phyloP scores from a whole-genome alignment of 2,888 invertebrate genomes.

The Cryptus viduatorius region DNA sequence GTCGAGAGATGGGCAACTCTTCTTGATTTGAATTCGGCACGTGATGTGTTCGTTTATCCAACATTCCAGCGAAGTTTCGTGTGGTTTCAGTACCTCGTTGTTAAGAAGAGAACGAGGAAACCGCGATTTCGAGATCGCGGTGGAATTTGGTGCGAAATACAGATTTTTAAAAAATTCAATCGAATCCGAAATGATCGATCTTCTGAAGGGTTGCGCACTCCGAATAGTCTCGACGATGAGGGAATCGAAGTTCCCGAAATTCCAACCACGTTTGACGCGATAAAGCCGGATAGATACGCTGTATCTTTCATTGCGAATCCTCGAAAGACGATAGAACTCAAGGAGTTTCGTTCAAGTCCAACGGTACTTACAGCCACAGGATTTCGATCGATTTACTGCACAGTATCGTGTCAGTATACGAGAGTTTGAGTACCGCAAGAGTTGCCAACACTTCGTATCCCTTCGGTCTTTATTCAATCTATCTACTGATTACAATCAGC shows the following conservation, averaged over 20 bases:
- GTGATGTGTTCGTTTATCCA: not conserved
- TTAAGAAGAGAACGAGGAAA: too few species aligned
- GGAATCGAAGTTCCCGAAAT: not conserved
- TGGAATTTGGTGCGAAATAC: too few species aligned
- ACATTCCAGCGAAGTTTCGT: not conserved
- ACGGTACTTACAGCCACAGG: not conserved
- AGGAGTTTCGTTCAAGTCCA: not conserved
- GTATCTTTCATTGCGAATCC: not conserved
- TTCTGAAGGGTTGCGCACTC: too few species aligned
- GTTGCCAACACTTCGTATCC: slow-evolving; percentile 24
- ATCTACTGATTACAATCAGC: slow-evolving; percentile 69
- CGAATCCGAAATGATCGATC: too few species aligned
- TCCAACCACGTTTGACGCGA: not conserved
- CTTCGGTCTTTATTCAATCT: slow-evolving; percentile 45
- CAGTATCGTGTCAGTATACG: slow-evolving; percentile 3
- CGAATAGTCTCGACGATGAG: too few species aligned
- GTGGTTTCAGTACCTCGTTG: too few species aligned
- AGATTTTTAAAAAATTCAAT: too few species aligned
- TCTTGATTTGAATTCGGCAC: not conserved
- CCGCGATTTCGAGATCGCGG: too few species aligned
- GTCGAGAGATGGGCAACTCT: not conserved
- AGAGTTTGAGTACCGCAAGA: not conserved
- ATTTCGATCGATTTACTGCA: not conserved
- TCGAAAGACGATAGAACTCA: not conserved
- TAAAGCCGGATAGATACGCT: not conserved